phyloP scores from a whole-genome alignment of 2,888 invertebrate species.

The Anoncus sp. region DNA sequence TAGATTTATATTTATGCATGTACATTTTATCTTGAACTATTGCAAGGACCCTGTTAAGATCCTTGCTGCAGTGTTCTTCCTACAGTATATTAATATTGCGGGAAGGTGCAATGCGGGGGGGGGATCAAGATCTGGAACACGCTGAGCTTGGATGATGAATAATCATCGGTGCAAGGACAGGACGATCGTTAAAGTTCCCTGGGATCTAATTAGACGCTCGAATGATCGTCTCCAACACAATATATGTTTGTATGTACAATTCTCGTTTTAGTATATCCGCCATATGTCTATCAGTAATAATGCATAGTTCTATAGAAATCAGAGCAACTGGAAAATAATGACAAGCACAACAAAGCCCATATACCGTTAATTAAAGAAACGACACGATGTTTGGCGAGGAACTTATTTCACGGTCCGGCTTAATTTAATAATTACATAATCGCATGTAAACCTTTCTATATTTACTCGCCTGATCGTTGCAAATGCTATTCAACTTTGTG shows the following conservation, averaged over 20 bases:
- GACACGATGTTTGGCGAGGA: conserved; percentile 47
- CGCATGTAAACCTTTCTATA: conserved; percentile 45
- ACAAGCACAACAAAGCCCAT: conserved; percentile 18
- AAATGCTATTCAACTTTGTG: conserved; percentile 45
- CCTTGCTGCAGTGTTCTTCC: conserved; percentile 78
- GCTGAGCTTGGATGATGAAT: conserved; percentile 34
- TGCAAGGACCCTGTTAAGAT: conserved; percentile 76
- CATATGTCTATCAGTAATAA: conserved; percentile 48
- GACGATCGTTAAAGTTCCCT: conserved; percentile 72
- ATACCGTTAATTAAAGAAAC: conserved; percentile 32
- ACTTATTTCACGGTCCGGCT: conserved; percentile 50
- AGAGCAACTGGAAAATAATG: conserved; percentile 1
- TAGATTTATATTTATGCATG: conserved; percentile 10
- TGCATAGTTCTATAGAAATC: conserved; percentile 35
- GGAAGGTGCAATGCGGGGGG: conserved; percentile 38
- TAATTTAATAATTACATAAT: conserved; percentile 59
- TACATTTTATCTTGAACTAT: conserved; percentile 4
- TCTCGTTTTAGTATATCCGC: conserved; percentile 28
- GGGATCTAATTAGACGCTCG: conserved; percentile 62
- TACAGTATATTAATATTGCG: conserved; percentile 52
- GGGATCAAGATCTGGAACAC: conserved; percentile 71
- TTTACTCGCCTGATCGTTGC: conserved; percentile 36
- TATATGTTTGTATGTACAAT: conserved; percentile 10
- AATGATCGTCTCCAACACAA: conserved; percentile 40
- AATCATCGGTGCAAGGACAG: conserved; percentile 76